These are phyloP conservation scores for Drosophila algonquin DNA, from an alignment of 2,888 invertebrate species.

Conservation along the genomic window DNA sequence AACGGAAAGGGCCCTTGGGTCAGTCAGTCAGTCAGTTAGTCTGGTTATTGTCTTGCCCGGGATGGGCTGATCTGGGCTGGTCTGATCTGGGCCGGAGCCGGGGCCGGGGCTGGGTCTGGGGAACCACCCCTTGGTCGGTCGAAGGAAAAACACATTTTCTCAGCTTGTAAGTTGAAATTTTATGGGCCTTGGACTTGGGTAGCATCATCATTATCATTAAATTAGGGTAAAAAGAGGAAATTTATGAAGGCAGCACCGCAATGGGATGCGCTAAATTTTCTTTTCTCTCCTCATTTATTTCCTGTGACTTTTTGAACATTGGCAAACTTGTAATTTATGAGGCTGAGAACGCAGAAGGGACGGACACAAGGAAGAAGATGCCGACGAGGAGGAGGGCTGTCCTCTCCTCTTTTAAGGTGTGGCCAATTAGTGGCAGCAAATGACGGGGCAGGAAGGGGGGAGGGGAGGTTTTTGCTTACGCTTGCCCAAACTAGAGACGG, in stretches of 20 bases:
- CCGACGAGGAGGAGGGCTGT: constrained; percentile 2
- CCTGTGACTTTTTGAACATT: constrained; percentile 39
- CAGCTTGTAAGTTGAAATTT: constrained; percentile 76
- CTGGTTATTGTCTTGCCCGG: constrained; percentile 49
- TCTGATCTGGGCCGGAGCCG: neutral
- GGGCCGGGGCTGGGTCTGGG: constrained; percentile 15
- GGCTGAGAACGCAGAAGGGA: constrained; percentile 63
- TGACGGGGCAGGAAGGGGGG: constrained; percentile 25
- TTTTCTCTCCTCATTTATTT: constrained; percentile 33
- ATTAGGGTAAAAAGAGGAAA: constrained; percentile 70
- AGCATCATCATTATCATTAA: constrained; percentile 69
- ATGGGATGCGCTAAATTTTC: constrained; percentile 75
- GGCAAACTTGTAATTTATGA: constrained; percentile 72
- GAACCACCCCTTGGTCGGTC: constrained; percentile 33
- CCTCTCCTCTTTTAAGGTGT: constrained; percentile 46
- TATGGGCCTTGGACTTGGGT: constrained; percentile 70
- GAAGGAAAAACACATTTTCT: constrained; percentile 63
- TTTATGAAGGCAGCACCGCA: constrained; percentile 64
- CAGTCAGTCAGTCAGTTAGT: constrained; percentile 51
- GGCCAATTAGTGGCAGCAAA: constrained; percentile 77
- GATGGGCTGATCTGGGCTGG: constrained; percentile 37
- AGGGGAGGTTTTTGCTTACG: neutral
- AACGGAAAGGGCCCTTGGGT: constrained; percentile 51
- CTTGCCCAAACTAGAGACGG: constrained; percentile 11
- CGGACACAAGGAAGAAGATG: constrained; percentile 18